phyloP scores from a whole-genome alignment of 2,888 invertebrate species.

The Spialia ferax region DNA sequence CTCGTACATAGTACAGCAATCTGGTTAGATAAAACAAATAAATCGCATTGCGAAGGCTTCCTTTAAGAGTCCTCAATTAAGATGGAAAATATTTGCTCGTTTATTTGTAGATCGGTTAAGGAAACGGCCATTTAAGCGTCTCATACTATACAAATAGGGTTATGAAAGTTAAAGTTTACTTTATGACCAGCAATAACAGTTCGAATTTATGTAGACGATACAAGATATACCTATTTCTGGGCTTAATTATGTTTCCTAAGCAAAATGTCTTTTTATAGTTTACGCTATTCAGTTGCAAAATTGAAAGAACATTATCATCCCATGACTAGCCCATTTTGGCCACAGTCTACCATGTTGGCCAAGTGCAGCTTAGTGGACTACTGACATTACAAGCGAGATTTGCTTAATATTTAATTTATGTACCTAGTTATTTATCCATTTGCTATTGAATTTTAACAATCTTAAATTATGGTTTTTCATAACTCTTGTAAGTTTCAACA shows the following conservation, averaged over 20 bases:
- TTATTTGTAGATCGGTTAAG: conserved; percentile 53
- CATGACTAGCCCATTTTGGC: too few relatives aligned
- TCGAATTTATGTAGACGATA: conserved; percentile 2
- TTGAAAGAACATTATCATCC: too few relatives aligned
- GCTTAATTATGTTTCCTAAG: too few relatives aligned
- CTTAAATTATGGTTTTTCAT: neutral
- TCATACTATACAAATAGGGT: conserved; percentile 27
- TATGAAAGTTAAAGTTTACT: conserved; percentile 19
- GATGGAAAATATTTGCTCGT: conserved; percentile 54
- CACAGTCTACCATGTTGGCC: too few relatives aligned
- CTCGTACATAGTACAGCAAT: neutral
- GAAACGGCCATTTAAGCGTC: conserved; percentile 50
- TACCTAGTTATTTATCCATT: too few relatives aligned
- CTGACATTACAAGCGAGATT: too few relatives aligned
- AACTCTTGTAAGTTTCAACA: neutral
- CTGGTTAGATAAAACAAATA: conserved; percentile 67
- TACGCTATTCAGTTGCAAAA: too few relatives aligned
- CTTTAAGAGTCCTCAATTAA: conserved; percentile 61
- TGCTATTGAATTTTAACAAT: too few relatives aligned
- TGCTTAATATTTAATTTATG: too few relatives aligned
- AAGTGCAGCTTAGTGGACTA: too few relatives aligned
- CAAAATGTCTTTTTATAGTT: too few relatives aligned
- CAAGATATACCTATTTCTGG: neutral
- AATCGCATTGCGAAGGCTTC: conserved; percentile 59
- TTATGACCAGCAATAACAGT: conserved; percentile 27